Evolutionary conservation across 2,888 invertebrate genomes (phyloP), one percentile per base, ranked within the genome.

Genomic region (Folsomia candida): DNA sequence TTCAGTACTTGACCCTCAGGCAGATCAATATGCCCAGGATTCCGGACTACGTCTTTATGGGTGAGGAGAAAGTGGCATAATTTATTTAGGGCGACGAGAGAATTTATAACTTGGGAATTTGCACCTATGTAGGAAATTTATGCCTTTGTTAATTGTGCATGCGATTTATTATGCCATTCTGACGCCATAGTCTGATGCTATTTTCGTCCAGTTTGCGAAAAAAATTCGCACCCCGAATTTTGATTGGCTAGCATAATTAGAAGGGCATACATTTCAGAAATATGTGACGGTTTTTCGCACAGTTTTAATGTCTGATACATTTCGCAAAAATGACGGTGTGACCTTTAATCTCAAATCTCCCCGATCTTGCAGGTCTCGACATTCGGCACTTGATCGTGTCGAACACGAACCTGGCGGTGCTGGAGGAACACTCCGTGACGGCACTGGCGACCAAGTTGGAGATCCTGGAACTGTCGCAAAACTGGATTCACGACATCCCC

Each of bases 371-470:
- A 79, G 79, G 93, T 2, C 86, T 94, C 82, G 92, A 93, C 81
- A 93, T 94, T 79, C 90, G 91, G 76, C 94, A 94, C 81, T 87
- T 94, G 68, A 92, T 93, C 24, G 92, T 94, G 70, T 93, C 92
- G 82, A 93, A 92, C 84, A 93, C 76, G n/a, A 93, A 92, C 81
- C 84, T 94, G 80, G 92, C 92, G 27, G 91, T 91, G 66, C 90
- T 94, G 72, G 94, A 94, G 82, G 92, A 93, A 82, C 89, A 91
- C 14, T 92, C 94, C 0, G 87, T 95, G 66, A 92, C 92, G 82
- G 93, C 93, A 51, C 89, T 94, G 80, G 93, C 92, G 3, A 70
- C 78, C 2, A 78, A 90, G 82, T 85, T 95, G 81, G 93, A 93
- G 24, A 92, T 94, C 82, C 85, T 95, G 81, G 94, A 94, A 82